phyloP scores from a whole-genome alignment of 2,797 vertebrate species.

The Coregonus suidteri region DNA sequence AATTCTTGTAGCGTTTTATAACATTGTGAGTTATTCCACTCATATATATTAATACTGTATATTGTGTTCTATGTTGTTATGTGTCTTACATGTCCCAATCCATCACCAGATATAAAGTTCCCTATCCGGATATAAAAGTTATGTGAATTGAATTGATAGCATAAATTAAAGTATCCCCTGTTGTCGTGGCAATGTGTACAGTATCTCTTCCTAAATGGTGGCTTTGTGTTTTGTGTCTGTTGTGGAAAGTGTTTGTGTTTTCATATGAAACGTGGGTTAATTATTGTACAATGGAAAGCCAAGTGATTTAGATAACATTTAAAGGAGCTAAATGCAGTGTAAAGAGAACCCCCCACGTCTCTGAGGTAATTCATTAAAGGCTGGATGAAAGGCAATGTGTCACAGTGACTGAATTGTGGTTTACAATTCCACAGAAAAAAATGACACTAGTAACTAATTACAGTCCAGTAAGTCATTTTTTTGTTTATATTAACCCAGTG shows the following conservation, averaged over 20 bases:
- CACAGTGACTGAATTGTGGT: constrained; percentile 78
- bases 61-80: background rate
- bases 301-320: constrained; percentile 10
- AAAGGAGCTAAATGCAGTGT: constrained; percentile 46
- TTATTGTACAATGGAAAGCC: constrained; percentile 44
- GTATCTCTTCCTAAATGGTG: background rate
- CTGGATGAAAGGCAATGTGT: constrained; percentile 84
- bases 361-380: constrained; percentile 85
- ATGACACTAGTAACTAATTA: constrained; percentile 56
- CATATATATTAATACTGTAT: background rate
- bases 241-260: constrained; percentile 34
- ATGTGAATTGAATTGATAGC: background rate
- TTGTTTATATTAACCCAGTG: constrained; percentile 10
- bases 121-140: background rate
- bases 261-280: constrained; percentile 62
- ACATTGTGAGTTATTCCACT: constrained; percentile 1
- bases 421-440: constrained; percentile 73
- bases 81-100: background rate
- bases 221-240: background rate
- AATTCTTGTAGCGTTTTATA: background rate
- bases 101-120: background rate
- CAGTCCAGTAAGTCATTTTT: constrained; percentile 43
- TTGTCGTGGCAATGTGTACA: background rate
- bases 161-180: background rate
- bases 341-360: constrained; percentile 65